Base-by-base conservation (phyloP, 2,797 vertebrate genomes). In the Salarias fasciatus region DNA sequence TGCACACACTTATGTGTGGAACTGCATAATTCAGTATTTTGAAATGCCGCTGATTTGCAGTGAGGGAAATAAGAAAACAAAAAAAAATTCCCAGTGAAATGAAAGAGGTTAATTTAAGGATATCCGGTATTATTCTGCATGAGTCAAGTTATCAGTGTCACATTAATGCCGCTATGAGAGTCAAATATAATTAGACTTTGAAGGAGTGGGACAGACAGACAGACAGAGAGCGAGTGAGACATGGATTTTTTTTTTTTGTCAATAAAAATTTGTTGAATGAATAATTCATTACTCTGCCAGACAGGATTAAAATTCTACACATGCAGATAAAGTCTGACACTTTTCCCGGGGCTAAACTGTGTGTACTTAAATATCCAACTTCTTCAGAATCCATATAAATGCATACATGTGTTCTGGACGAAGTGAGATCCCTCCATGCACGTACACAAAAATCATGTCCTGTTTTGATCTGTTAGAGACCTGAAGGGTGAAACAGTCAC, bases 281-380 rank as follows among this genome's bases (percentile, higher is more conserved):
- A 86, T 87, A 84, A 91, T 83, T 90, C 59, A 87, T 86, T 60
- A 30, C 47, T 53, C 58, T 86, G 65, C 69, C 79, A 85, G 72
- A 70, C 40, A 29, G 66, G 72, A 85, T 87, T 88, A 76, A 58
- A 78, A 75, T 69, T 77, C 64, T 54, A 51, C 71, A 72, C 77
- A 60, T 80, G 64, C 62, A 69, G 60, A 88, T 85, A 67, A 83
- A 49, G 57, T 56, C 67, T 66, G 77, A 82, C 77, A 79, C 12
- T 58, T 72, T 79, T 76, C 75, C 65, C 50, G 11, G 55, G 65
- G 75, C 71, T 55, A 61, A 73, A 53, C 50, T 56, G 37, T 69
- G 37, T 69, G 37, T 57, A 72, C 46, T 51, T 69, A 48, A 56
- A 53, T 52, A 49, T 59, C 13, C 13, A 8, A 53, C 72, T 41